phyloP scores from a whole-genome alignment of 2,113 vertebrate species.

The Xenopus laevis region DNA sequence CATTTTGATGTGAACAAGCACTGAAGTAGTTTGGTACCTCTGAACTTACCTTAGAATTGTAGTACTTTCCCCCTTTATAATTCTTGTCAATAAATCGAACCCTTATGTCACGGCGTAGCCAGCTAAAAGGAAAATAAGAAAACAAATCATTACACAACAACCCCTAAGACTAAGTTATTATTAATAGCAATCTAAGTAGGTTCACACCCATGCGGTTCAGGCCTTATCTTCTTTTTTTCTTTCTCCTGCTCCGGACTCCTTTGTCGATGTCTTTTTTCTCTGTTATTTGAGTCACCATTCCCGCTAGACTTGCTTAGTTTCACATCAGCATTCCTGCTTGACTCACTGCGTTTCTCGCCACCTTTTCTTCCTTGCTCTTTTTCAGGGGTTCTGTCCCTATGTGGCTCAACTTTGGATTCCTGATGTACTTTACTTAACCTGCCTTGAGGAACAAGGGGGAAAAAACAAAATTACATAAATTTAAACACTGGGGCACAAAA shows the following conservation, averaged over 20 bases:
- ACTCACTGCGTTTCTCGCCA: conserved; percentile 51
- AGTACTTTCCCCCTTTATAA: conserved; percentile 81
- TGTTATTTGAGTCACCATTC: conserved; percentile 1
- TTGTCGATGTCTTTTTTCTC: conserved; percentile 22
- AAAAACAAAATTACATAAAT: too few relatives aligned
- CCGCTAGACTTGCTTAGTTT: conserved; percentile 1
- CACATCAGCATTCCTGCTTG: conserved; percentile 25
- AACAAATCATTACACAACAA: too few relatives aligned
- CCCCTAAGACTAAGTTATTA: too few relatives aligned
- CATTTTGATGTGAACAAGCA: too few relatives aligned
- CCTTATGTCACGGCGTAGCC: conserved; percentile 79
- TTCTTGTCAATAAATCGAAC: conserved; percentile 82
- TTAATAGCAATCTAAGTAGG: too few relatives aligned
- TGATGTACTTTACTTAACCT: conserved; percentile 72
- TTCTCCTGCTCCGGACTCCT: conserved; percentile 19
- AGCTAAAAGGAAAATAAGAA: conserved; percentile 51
- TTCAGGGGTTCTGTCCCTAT: too few relatives aligned
- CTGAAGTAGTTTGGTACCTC: too few relatives aligned
- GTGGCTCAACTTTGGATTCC: too few relatives aligned
- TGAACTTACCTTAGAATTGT: conserved; percentile 79
- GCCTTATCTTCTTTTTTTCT: conserved; percentile 18
- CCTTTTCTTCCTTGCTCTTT: too few relatives aligned
- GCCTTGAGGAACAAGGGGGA: too few relatives aligned
- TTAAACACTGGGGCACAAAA: too few relatives aligned
- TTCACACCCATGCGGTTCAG: conserved; percentile 10